Base-by-base conservation (phyloP, 2,797 vertebrate genomes). In the Botia kubotai region DNA sequence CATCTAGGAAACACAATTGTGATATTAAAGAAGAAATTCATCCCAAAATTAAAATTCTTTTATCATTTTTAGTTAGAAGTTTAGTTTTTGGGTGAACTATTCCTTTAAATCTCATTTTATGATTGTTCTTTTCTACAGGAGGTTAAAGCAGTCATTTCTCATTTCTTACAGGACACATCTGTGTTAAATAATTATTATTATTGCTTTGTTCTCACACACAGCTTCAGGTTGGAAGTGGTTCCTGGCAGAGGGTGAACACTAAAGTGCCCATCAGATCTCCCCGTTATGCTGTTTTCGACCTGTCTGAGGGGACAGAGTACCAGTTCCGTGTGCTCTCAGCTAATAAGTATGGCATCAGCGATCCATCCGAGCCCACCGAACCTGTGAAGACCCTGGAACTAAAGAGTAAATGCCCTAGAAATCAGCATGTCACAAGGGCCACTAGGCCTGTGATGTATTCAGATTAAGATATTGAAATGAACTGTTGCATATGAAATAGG, bases 171-270 rank as follows among this genome's bases (percentile, higher is more conserved):
- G 53, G 65, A 19, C 11, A 62, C 55, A 57, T 39, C 62, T 39
- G 63, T 81, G 55, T 72, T 39, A 78, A 62, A 58, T 67, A 69
- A 52, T 79, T 21, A 70, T 77, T 75, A 73, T 33, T 8, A 60
- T 50, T 21, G 21, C 39, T 81, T n/a, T 75, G 6, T 23, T 79
- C 55, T 72, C 5, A 71, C 5, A 48, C 55, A 23, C 84, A 99
- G 98, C 92, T 93, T 19, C 67, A 94, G 90, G 93, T 89, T 11
- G 96, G 94, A 58, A 96, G 95, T 14, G 94, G 93, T 33, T 92
- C 92, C 1, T 99, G 98, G 98, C 97, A 99, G 88, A 94, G 96
- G 39, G 96, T 98, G 66, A 99, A 97, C 66, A 95, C 97, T 29
- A 92, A 98, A 89, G 95, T 95, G 23, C 96, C 97, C 0, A 96